A percentile compares a stretch with the other conserved stretches of the same genome.
phyloP scores from a whole-genome alignment of 1,140 invertebrate species.

The Melitaea cinxia region DNA sequence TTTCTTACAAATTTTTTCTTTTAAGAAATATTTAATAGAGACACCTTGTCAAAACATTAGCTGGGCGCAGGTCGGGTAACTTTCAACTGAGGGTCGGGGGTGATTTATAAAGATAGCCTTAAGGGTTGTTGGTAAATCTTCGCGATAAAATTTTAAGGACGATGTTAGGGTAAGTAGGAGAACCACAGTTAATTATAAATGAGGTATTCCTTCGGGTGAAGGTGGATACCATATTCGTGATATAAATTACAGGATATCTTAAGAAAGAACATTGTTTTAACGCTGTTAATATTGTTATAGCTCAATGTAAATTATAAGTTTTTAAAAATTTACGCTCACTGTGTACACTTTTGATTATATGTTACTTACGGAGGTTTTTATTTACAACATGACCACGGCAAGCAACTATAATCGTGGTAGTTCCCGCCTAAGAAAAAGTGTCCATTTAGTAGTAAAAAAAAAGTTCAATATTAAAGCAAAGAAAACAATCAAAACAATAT shows the following conservation, averaged over 20 bases:
- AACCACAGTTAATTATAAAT: conserved; percentile 38
- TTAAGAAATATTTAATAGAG: conserved; percentile 43
- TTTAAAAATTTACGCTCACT: no score
- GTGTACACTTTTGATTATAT: no score
- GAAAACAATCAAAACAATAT: no score
- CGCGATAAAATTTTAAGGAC: conserved; percentile 42
- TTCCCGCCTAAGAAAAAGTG: no score
- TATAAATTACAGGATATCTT: background rate
- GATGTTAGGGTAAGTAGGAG: conserved; percentile 13
- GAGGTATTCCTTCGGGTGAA: conserved; percentile 22
- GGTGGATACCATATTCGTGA: conserved; percentile 13
- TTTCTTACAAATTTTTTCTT: conserved; percentile 19
- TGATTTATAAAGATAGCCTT: conserved; percentile 37
- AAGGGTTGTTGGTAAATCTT: conserved; percentile 40
- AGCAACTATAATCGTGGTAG: no score
- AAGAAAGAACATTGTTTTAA: no score
- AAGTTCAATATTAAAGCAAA: no score
- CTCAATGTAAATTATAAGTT: no score
- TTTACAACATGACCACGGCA: no score
- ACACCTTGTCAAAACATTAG: conserved; percentile 46
- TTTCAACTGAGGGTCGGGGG: conserved; percentile 20
- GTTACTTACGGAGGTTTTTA: no score
- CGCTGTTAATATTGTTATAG: no score
- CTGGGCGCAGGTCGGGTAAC: conserved; percentile 22
- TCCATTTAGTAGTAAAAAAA: no score